Evolutionary conservation across 2,113 vertebrate species (phyloP), one percentile per base, ranked within the genome.

Genomic region (Sander lucioperca): DNA sequence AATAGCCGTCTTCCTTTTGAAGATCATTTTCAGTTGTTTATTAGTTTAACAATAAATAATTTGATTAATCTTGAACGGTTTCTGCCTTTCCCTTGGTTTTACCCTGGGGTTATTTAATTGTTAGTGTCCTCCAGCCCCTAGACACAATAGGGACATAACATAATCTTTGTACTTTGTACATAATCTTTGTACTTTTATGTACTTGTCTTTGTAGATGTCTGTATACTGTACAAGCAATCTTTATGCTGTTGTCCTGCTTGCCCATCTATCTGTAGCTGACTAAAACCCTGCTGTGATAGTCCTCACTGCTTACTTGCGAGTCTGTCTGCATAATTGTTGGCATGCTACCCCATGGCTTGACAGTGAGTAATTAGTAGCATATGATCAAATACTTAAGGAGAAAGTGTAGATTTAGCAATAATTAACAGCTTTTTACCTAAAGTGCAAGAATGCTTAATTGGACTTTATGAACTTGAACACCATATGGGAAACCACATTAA

Each of bases 311-410:
- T 39, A 74, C 68, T 36, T 70, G 68, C 76, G 67, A 72, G 63
- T 83, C 67, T 72, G 77, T 79, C 67, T 58, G 69, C 39, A 80
- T 87, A 83, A 82, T 76, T 77, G 78, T 76, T 82, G 75, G 86
- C 58, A 56, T 51, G 78, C 30, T 82, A 43, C 67, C 58, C 68
- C 70, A 43, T 58, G 21, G 77, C 72, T 63, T 83, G 78, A 88
- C 86, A 91, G 64, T 88, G 86, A 93, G 59, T 84, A 91, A 91
- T 81, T 79, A 81, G 61, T 62, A 80, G 76, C 82, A 88, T 76
- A 57, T 73, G 83, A 93, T 82, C 75, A 86, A 74, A 80, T 71
- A 76, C 15, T 74, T n/a, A 78, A 74, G 33, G 68, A 88, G 43
- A 88, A 84, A 86, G 45, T 71, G 69, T 58, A 63, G 67, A 79